Base-by-base conservation (phyloP, 2,797 vertebrate species). In the Novumbra hubbsi region DNA sequence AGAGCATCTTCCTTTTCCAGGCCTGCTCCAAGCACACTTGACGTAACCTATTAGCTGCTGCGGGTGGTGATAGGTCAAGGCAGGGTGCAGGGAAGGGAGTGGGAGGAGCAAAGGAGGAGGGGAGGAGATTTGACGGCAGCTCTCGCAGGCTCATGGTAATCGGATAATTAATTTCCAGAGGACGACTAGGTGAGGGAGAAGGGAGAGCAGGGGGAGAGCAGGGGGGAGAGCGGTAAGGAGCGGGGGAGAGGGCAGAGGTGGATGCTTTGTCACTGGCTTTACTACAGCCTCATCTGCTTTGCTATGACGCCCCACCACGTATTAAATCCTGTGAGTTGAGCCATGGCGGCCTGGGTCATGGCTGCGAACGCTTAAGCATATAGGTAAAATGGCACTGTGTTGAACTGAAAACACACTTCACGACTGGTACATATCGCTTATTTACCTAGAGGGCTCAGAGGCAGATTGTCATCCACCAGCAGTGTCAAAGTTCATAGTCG, bases 101-200 rank as follows among this genome's bases (percentile, higher is more conserved):
- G 4, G 41, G 2, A 45, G 41, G 41, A 45, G 41, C 3, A 45
- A 14, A 6, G 38, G 50, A 73, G 45, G 73, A 2, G 38, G 38
- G 28, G 65, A 32, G 50, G 12, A 62, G 63, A 52, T 50, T 5
- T 55, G 27, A 15, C 19, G 12, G 12, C 32, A 30, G 19, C 57
- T 64, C 57, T 49, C 30, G 84, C 62, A 41, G 80, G 81, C 81
- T 91, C 80, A 85, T 71, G 70, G 69, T 91, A 91, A 90, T 87
- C 90, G 82, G 84, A 81, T 92, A 88, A 90, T 86, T 79, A 85
- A 90, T 86, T 80, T 88, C 68, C 82, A 78, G 32, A 16, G 79
- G 82, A 45, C 41, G 14, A 45, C 41, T 45, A 12, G 9, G 41
- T 45, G 41, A 45, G 11, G 34, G 9, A 62, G 52, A 15, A 2